A percentile compares a stretch with the other conserved stretches of the same genome.
Evolutionary conservation across 2,888 invertebrate species (phyloP).

Genomic region (Sisyra terminalis): DNA sequence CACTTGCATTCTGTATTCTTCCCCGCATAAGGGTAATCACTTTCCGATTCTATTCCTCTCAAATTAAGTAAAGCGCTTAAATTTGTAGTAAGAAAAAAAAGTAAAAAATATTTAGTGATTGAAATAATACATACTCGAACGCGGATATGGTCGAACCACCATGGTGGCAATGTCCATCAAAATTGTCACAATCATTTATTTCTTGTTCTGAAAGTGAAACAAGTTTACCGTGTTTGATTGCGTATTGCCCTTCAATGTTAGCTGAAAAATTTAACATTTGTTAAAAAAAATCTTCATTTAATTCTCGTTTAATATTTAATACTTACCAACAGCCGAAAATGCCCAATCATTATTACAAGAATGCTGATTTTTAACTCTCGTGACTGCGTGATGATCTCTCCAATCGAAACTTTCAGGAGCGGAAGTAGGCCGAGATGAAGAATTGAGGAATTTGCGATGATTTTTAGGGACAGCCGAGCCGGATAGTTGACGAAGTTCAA

Average conservation of each 20-base stretch:
- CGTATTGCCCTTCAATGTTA: constrained; percentile 90
- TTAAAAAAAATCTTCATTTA: no score
- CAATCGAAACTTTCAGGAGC: constrained; percentile 73
- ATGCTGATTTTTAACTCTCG: constrained; percentile 81
- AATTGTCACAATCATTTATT: constrained; percentile 85
- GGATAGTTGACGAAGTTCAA: constrained; percentile 44
- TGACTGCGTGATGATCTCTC: constrained; percentile 65
- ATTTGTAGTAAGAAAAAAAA: no score
- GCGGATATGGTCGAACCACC: constrained; percentile 66
- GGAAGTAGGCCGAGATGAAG: constrained; percentile 37
- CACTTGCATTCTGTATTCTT: constrained; percentile 64
- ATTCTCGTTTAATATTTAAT: no score
- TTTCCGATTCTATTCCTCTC: constrained; percentile 81
- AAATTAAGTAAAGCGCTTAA: constrained; percentile 20
- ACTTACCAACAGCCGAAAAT: constrained; percentile 36
- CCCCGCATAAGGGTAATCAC: constrained; percentile 84
- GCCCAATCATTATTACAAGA: constrained; percentile 90
- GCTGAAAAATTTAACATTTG: constrained; percentile 19
- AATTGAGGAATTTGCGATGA: constrained; percentile 37
- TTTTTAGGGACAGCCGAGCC: constrained; percentile 35
- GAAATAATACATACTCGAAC: constrained; percentile 63
- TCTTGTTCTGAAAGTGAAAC: constrained; percentile 87
- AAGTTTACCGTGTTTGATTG: constrained; percentile 58
- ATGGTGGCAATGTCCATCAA: constrained; percentile 81
- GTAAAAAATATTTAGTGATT: background rate